Evolutionary conservation across 2,888 invertebrate species (phyloP).

Genomic region (Drosophila antonietae): DNA sequence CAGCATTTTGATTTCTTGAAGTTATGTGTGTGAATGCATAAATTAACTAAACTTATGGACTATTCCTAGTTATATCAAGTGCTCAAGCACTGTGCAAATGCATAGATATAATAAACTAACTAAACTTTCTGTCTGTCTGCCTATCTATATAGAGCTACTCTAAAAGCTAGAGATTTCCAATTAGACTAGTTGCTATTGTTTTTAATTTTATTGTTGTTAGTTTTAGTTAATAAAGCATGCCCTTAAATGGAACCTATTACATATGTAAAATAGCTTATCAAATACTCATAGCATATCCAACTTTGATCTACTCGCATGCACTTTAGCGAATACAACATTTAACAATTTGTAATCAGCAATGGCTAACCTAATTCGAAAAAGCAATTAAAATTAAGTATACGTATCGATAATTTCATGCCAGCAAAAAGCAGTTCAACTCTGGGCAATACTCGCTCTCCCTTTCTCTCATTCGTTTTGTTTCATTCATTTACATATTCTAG

Average conservation of each 20-base stretch:
- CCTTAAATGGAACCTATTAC: no score
- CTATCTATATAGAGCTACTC: neutral
- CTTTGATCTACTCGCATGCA: no score
- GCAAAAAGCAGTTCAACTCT: neutral
- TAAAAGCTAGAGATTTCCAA: no score
- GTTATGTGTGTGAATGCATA: no score
- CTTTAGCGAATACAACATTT: neutral
- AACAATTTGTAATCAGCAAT: neutral
- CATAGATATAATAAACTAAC: neutral
- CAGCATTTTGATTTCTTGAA: no score
- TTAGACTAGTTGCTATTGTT: no score
- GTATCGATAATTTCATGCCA: neutral
- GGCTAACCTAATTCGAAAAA: neutral
- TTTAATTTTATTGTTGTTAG: no score
- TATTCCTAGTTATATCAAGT: no score
- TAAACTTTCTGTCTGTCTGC: neutral
- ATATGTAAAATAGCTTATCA: neutral
- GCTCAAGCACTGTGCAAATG: no score
- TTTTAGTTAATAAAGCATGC: no score
- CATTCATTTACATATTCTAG: conserved; percentile 3
- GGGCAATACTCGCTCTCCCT: neutral
- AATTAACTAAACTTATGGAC: no score
- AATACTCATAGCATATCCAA: neutral
- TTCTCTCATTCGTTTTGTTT: neutral
- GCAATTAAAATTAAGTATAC: neutral